Evolutionary conservation across 2,113 vertebrate genomes (phyloP), one percentile per base, ranked within the genome.

Genomic region (Festucalex cinctus): DNA sequence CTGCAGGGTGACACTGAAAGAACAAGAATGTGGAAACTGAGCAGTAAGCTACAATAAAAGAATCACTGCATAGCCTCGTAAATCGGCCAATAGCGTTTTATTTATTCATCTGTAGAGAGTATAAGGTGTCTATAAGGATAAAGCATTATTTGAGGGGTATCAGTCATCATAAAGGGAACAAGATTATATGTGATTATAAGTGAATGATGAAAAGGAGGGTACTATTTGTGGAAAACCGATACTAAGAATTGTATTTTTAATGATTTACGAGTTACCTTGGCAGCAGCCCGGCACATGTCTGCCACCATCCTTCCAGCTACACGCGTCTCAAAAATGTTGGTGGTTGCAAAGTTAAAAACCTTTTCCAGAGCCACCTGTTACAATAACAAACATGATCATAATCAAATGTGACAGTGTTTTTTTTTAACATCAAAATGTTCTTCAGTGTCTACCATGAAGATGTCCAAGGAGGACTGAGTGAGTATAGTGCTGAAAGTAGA

Each of bases 401-500:
- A 44, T 26, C 5, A 48, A n/a, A 44, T 17, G 49, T 14, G 2
- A 20, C 3, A 43, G 43, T 39, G 5, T 43, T 43, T 4, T 44
- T 62, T 24, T 17, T 22, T 24, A 26, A 62, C 12, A 37, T 39
- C 12, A 26, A 24, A 3, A 43, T 41, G 12, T 43, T 62, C 14
- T n/a, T n/a, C 37, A 56, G 41, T 53, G 46, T 59, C 49, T 13
- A 98, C 97, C 95, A 94, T 94, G 85, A 98, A 99, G 84, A 99
- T 98, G 72, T 98, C 97, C 87, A 95, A 92, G 66, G 97, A 99
- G 75, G 96, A 98, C 58, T 99, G 97, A 24, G 95, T 99, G 64
- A 99, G 95, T 82, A 99, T 96, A 81, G 96, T 99, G 89, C 96
- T 99, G 76, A 99, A 99, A 0, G 97, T 99, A 63, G 97, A 98